Conservation (phyloP, 2,797 vertebrate species). For the Periparus ater region DNA sequence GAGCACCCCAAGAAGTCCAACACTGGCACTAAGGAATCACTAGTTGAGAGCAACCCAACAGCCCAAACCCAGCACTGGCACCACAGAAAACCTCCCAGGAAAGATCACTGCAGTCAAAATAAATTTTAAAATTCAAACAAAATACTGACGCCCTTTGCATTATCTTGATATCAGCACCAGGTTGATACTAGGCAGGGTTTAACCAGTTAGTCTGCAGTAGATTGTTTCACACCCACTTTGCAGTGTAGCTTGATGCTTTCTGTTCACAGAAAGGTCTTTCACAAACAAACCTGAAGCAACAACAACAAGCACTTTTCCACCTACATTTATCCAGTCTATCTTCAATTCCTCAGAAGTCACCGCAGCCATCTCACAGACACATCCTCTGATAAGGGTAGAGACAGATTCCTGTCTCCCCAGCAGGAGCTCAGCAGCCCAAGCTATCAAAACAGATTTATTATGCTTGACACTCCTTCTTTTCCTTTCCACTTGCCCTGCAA, state of each 20-base stretch:
- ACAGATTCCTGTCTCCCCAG: background rate
- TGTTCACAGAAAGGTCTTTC: background rate
- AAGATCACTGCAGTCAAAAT: background rate
- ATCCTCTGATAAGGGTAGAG: background rate
- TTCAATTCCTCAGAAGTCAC: background rate
- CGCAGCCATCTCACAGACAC: background rate
- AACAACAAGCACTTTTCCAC: background rate
- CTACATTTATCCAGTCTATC: background rate
- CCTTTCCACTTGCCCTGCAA: background rate
- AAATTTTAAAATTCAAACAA: background rate
- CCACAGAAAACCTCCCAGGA: background rate
- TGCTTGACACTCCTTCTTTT: background rate
- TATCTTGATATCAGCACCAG: background rate
- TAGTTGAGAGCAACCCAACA: background rate
- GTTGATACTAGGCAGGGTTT: background rate
- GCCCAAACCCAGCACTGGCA: background rate
- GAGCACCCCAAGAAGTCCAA: accelerated
- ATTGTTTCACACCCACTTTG: background rate
- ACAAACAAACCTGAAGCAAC: background rate
- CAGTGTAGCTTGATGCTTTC: background rate
- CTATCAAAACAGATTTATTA: background rate
- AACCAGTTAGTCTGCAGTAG: background rate
- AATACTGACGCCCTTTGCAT: background rate
- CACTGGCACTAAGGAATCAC: background rate
- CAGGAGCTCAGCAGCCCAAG: background rate